Conservation (phyloP, 2,113 vertebrate genomes). For the Trematocara zebra region DNA sequence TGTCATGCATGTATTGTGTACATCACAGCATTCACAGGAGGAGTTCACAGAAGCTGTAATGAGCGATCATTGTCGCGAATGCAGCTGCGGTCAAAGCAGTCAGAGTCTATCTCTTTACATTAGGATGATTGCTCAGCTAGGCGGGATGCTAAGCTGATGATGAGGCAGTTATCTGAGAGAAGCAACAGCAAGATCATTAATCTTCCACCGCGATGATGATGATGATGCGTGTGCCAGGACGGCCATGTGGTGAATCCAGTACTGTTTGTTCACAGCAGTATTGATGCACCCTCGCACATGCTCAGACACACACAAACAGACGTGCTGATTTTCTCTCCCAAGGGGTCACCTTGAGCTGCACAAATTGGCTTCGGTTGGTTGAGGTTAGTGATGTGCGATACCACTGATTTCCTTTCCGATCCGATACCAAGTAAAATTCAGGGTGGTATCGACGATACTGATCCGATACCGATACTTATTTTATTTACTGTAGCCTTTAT, state of each 20-base stretch:
- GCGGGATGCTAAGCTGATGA: slow-evolving; percentile 35
- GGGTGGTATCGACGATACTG: no score
- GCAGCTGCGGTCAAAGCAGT: slow-evolving; percentile 22
- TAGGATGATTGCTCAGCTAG: slow-evolving; percentile 57
- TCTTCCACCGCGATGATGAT: slow-evolving; percentile 3
- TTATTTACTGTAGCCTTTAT: no score
- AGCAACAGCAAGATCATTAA: slow-evolving; percentile 49
- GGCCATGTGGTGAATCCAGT: slow-evolving; percentile 7
- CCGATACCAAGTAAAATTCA: no score
- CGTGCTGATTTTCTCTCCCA: slow-evolving; percentile 8
- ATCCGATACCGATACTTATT: no score
- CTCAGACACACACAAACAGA: neutral
- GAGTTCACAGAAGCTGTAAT: neutral
- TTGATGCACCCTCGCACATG: neutral
- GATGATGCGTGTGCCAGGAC: neutral
- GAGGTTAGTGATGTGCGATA: neutral
- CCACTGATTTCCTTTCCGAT: no score
- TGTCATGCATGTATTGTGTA: neutral
- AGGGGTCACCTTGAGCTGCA: slow-evolving; percentile 54
- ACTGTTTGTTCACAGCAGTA: slow-evolving; percentile 22
- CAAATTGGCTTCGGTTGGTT: slow-evolving; percentile 54
- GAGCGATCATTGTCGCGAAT: slow-evolving; percentile 6
- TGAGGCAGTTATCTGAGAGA: slow-evolving; percentile 50
- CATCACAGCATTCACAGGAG: neutral
- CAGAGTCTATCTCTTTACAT: slow-evolving; percentile 48